These are phyloP conservation scores for Porites cylindrica DNA, from an alignment of 92 coral and sea anemone species.

Conservation along the genomic window DNA sequence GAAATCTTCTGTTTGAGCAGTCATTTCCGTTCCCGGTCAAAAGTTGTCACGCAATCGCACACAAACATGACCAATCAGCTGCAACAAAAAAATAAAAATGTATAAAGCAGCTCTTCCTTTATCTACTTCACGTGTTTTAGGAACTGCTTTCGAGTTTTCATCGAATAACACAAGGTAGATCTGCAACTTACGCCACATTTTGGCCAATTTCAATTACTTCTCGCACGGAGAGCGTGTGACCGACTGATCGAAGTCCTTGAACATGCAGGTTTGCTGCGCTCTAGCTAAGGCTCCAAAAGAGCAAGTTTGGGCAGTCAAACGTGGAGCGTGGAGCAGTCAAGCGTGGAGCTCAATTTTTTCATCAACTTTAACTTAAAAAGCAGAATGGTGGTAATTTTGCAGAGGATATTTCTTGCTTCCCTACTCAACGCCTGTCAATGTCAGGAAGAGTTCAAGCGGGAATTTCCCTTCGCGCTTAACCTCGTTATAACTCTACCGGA, in stretches of 20 bases:
- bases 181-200: too few species aligned
- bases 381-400: background rate
- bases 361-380: background rate
- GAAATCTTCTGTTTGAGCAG: background rate
- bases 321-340: too few species aligned
- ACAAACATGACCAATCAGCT: background rate
- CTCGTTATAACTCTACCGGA: conserved; percentile 25
- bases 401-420: background rate
- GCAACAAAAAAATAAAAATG: too few species aligned
- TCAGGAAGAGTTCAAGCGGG: conserved; percentile 4
- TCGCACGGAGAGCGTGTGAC: conserved; percentile 14
- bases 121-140: too few species aligned
- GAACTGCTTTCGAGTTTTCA: too few species aligned
- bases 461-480: conserved; percentile 9
- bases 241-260: conserved; percentile 5
- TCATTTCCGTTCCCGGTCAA: conserved; percentile 18
- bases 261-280: background rate
- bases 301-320: background rate
- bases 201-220: background rate
- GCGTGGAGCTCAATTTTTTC: background rate
- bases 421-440: background rate
- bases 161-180: too few species aligned
- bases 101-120: too few species aligned
- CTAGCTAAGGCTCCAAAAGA: background rate
- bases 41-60: conserved; percentile 26